Base-by-base conservation (phyloP, 2,888 invertebrate genomes). In the Pegoplata infirma region DNA sequence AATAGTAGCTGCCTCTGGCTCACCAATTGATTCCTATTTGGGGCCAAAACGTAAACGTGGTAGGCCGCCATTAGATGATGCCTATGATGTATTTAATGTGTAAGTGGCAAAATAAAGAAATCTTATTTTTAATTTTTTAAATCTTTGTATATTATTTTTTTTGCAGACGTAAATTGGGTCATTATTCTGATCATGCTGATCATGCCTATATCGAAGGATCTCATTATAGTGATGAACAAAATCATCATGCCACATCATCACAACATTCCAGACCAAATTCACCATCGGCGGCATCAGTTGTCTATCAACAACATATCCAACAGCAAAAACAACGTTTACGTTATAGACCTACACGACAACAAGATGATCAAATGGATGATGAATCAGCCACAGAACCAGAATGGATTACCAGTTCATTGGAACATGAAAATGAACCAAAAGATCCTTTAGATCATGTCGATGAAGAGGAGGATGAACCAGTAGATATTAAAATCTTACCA, bases 31-130 rank as follows among this genome's bases (percentile, higher is more conserved):
- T 44, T 83, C 85, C 5, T 87, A 85, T 67, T 76, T 87, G 82
- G 76, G 91, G 89, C 86, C 93, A 91, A 90, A 91, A 91, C 87
- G 89, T 83, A 94, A 93, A 86, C 90, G 94, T 49, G 93, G 93
- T 28, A 90, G 94, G 79, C 94, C 94, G 5, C 93, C 93, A 58
- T 90, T 93, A 84, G 93, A 93, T 85, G 93, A 89, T 74, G 85
- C 89, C 36, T 89, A 89, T 76, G 89, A 90, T 81, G 88, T 88
- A 1, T 89, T 88, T 72, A 89, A 88, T 84, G 85, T 88, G 89
- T 89, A 84, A 85, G 88, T 82, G n/a, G 4, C 59, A 5, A 40
- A 58, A 1, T 0, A n/a, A 19, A 23, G 3, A 16, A 6, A 32
- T 36, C n/a, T 10, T n/a, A 14, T 19, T n/a, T 53, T 64, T 16